These are phyloP conservation scores for Diarsia brunnea DNA, from an alignment of 2,888 invertebrate species.

Conservation along the genomic window DNA sequence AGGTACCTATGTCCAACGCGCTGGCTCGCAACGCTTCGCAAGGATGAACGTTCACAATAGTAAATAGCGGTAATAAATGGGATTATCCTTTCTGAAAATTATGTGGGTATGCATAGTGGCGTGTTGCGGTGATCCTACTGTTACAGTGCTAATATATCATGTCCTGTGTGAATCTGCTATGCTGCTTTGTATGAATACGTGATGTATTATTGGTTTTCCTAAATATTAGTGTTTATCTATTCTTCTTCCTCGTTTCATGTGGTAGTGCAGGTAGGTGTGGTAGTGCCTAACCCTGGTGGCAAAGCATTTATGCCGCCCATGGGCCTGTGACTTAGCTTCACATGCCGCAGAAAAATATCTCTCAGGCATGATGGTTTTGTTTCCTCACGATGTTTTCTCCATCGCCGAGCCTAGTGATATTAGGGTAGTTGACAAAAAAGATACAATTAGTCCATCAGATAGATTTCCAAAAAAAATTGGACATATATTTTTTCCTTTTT, in stretches of 20 bases:
- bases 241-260: neutral
- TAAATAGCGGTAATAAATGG: slow-evolving; percentile 54
- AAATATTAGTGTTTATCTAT: neutral
- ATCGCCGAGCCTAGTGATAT: too few species aligned
- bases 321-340: too few species aligned
- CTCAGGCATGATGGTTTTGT: too few species aligned
- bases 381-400: too few species aligned
- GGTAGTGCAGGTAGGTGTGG: too few species aligned
- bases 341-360: too few species aligned
- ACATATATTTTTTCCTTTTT: too few species aligned
- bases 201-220: neutral
- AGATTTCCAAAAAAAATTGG: too few species aligned
- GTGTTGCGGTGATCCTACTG: slow-evolving; percentile 43
- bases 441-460: too few species aligned
- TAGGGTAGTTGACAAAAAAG: too few species aligned
- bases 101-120: slow-evolving; percentile 40
- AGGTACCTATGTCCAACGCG: neutral
- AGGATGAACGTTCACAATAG: slow-evolving; percentile 47
- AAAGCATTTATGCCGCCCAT: too few species aligned
- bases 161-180: slow-evolving; percentile 16
- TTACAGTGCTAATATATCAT: slow-evolving; percentile 35
- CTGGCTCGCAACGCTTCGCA: slow-evolving; percentile 23
- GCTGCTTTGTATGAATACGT: neutral
- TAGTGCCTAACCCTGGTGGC: too few species aligned
- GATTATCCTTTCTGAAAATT: slow-evolving; percentile 56